Conservation (phyloP, 2,113 vertebrate genomes). For the Percopsis transmontana region DNA sequence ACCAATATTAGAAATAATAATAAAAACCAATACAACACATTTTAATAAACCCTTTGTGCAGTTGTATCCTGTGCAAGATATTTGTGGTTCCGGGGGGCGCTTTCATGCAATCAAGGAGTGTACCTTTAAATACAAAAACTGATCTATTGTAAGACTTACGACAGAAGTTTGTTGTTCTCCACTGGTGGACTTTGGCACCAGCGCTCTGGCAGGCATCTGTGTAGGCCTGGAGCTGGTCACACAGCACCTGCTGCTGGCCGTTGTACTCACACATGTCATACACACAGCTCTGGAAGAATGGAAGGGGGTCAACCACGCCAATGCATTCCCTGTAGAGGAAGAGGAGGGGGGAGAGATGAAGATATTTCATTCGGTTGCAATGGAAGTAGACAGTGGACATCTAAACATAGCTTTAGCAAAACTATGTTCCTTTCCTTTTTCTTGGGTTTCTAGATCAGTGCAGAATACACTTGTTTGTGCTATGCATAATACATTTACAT, state of each 20-base stretch:
- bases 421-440: no score
- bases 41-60: no score
- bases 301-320: conserved; percentile 64
- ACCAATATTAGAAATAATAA: neutral
- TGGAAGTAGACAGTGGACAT: neutral
- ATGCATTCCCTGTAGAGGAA: conserved; percentile 74
- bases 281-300: conserved; percentile 80
- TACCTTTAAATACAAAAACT: neutral
- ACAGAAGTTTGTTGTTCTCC: conserved; percentile 81
- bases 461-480: no score
- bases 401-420: no score
- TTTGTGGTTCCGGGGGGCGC: no score
- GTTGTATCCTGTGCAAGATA: no score
- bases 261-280: conserved; percentile 82
- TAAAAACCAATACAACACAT: no score
- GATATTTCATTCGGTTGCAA: neutral
- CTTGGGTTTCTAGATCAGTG: no score
- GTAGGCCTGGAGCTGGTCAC: conserved; percentile 81
- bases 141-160: conserved; percentile 67
- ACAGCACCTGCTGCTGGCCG: conserved; percentile 72
- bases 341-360: neutral
- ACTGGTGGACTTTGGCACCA: conserved; percentile 74
- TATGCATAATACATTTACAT: no score
- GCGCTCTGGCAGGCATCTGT: conserved; percentile 78
- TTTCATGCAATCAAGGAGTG: no score